A percentile compares a stretch with the other conserved stretches of the same genome.
These are phyloP conservation scores for Entelurus aequoreus DNA, from an alignment of 2,113 vertebrate species.

Conservation along the genomic window DNA sequence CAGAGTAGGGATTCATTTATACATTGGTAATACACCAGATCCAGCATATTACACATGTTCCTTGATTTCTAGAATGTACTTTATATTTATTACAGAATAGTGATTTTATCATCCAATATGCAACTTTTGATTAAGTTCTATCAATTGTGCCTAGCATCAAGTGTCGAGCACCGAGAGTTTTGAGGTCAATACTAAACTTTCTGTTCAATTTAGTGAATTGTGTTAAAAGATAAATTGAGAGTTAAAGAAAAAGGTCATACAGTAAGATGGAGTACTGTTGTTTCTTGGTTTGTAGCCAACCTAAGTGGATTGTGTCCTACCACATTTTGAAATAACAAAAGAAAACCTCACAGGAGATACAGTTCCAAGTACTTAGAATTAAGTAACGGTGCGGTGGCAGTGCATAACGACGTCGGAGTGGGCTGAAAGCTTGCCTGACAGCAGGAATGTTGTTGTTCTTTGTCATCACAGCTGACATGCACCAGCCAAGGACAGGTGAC, in stretches of 20 bases:
- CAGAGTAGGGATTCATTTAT: no score
- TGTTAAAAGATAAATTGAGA: not conserved
- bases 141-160: not conserved
- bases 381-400: not conserved
- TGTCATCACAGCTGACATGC: slow-evolving; percentile 32
- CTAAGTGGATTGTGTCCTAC: not conserved
- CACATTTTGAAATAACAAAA: not conserved
- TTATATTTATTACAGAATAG: no score
- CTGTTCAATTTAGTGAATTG: not conserved
- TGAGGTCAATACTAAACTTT: not conserved
- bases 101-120: no score
- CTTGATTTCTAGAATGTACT: no score
- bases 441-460: slow-evolving; percentile 24
- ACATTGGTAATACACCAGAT: no score
- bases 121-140: not conserved
- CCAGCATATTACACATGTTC: no score
- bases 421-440: not conserved
- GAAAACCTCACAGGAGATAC: not conserved
- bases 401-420: not conserved
- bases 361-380: not conserved
- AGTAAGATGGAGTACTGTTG: not conserved
- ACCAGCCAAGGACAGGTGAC: slow-evolving; percentile 25
- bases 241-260: not conserved
- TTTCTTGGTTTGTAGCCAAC: not conserved
- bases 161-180: no score